Evolutionary conservation across 2,888 invertebrate species (phyloP).

Genomic region (Psylliodes chrysocephalus): DNA sequence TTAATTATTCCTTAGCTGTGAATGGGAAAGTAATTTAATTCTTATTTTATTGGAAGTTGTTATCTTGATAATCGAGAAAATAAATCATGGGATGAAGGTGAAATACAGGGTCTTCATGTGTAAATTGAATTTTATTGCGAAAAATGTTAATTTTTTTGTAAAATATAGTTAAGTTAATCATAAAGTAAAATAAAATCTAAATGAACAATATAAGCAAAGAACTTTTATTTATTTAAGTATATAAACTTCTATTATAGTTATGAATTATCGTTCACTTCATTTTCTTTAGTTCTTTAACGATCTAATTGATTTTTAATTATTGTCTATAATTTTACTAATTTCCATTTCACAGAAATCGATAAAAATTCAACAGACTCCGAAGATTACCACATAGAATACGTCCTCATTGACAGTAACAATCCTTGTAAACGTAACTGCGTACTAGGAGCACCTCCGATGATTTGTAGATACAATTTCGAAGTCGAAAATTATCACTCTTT

Average conservation of each 20-base stretch:
- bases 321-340: too few species aligned
- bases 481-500: slow-evolving; percentile 86
- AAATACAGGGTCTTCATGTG: too few species aligned
- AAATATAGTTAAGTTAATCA: too few species aligned
- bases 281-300: too few species aligned
- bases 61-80: not conserved
- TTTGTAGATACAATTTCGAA: slow-evolving; percentile 78
- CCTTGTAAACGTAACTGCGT: slow-evolving; percentile 77
- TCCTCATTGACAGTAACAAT: slow-evolving; percentile 51
- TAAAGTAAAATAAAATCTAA: too few species aligned
- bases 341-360: slow-evolving; percentile 26
- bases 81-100: not conserved
- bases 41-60: not conserved
- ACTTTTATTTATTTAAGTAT: too few species aligned
- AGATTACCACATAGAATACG: slow-evolving; percentile 50
- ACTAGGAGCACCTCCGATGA: slow-evolving; percentile 70
- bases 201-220: too few species aligned
- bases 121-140: too few species aligned
- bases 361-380: slow-evolving; percentile 33
- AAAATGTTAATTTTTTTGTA: too few species aligned
- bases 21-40: not conserved
- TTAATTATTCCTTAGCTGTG: not conserved
- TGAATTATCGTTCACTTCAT: too few species aligned
- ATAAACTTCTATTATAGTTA: too few species aligned
- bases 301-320: too few species aligned